These are phyloP conservation scores for Caenorhabditis remanei DNA, from an alignment of 1,140 invertebrate genomes.

Conservation along the genomic window DNA sequence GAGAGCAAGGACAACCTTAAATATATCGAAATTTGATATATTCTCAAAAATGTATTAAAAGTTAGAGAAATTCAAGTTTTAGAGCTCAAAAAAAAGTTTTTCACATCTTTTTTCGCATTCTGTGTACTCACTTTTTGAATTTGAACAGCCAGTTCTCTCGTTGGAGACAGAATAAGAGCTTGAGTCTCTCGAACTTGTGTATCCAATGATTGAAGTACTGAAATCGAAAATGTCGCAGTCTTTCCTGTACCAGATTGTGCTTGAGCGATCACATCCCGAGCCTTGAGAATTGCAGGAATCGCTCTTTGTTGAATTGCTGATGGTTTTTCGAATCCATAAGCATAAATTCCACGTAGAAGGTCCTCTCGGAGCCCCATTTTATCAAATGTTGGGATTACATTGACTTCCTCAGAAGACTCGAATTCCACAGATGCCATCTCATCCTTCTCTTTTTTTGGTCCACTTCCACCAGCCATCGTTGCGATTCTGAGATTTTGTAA, in stretches of 20 bases:
- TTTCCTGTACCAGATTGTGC: conserved; percentile 98
- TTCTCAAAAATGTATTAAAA: too few species aligned
- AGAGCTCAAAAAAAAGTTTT: neutral
- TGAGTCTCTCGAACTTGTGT: conserved; percentile 95
- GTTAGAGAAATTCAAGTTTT: too few species aligned
- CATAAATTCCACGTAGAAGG: conserved; percentile 94
- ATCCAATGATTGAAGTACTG: conserved; percentile 93
- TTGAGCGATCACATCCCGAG: conserved; percentile 74
- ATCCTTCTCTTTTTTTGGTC: conserved; percentile 5
- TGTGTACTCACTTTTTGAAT: conserved; percentile 88
- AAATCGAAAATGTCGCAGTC: conserved; percentile 98
- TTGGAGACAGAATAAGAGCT: conserved; percentile 93
- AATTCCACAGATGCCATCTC: conserved; percentile 83
- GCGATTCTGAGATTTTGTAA: neutral
- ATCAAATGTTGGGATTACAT: conserved; percentile 96
- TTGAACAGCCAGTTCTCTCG: conserved; percentile 95
- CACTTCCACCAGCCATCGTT: conserved; percentile 14
- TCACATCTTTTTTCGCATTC: neutral
- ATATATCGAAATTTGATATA: neutral
- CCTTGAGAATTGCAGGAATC: conserved; percentile 95
- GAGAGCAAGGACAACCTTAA: conserved; percentile 88
- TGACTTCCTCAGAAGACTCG: conserved; percentile 99
- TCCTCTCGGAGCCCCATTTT: conserved; percentile 92
- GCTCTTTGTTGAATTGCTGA: conserved; percentile 98
- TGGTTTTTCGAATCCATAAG: conserved; percentile 99